Percentiles rank a stretch among this genome's conserved stretches.
These are phyloP conservation scores for Helobdella robusta DNA, from an alignment of 2,888 invertebrate genomes.

Conservation along the genomic window DNA sequence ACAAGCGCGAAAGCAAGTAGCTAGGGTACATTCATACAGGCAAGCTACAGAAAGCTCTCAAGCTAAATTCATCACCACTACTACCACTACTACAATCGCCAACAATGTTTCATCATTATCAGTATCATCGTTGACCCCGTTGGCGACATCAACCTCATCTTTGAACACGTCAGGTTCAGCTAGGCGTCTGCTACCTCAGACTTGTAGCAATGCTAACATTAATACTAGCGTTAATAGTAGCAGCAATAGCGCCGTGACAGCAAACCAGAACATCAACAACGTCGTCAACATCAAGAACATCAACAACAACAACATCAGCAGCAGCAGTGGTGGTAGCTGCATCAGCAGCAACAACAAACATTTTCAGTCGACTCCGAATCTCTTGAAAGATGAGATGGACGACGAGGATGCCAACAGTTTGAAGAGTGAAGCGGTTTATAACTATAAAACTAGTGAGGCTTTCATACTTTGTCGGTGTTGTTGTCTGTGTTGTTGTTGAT, in stretches of 20 bases:
- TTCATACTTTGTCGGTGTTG: no score
- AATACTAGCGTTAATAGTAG: not conserved
- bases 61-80: conserved; percentile 11
- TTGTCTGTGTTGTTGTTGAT: no score
- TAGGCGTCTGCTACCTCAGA: no score
- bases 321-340: no score
- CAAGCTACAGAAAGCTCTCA: conserved; percentile 25
- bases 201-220: not conserved
- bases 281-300: not conserved
- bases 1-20: not conserved
- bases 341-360: no score
- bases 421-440: no score
- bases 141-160: no score
- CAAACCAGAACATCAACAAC: not conserved
- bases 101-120: no score
- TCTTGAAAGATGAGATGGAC: not conserved
- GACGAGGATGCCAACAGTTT: no score
- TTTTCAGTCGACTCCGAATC: conserved; percentile 21
- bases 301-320: not conserved
- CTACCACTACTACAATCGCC: not conserved
- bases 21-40: conserved; percentile 20
- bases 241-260: not conserved
- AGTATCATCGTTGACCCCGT: no score
- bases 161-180: no score
- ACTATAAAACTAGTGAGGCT: no score